Base-by-base conservation (phyloP, 1,140 invertebrate species). In the Saxidomus purpurata region DNA sequence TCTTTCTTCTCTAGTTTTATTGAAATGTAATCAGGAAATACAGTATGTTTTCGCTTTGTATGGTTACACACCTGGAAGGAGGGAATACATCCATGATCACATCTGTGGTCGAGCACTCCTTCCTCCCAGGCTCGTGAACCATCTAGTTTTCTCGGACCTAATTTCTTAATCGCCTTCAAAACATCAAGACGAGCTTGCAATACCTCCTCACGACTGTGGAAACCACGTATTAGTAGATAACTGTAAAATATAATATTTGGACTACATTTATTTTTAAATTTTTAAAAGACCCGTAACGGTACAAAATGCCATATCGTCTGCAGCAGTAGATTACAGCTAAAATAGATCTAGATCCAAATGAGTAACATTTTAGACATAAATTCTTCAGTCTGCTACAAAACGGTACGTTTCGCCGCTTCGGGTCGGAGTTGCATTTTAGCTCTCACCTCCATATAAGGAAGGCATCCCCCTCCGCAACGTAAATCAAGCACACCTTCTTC, bases 11-110 rank as follows among this genome's bases (percentile, higher is more conserved):
- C n/a, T n/a, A n/a, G n/a, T n/a, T n/a, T n/a, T n/a, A n/a, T n/a
- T n/a, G n/a, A n/a, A n/a, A n/a, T n/a, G n/a, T n/a, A n/a, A n/a
- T n/a, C n/a, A n/a, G n/a, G n/a, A n/a, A n/a, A n/a, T n/a, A n/a
- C n/a, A n/a, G n/a, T n/a, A n/a, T n/a, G n/a, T n/a, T n/a, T n/a
- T n/a, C n/a, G n/a, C n/a, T n/a, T n/a, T n/a, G n/a, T n/a, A n/a
- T 47, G 31, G 25, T 19, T 79, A 49, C 59, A 15, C 86, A 93
- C 94, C 93, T 95, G 93, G 92, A 94, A 93, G 38, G 92, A 92
- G 0, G 94, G 94, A 17, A 95, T 83, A 90, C 94, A 95, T 9
- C 93, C 94, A 69, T 90, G 67, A 69, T 93, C 94, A 92, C 94
- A 95, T 22, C 93, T 90, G 17, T 86, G 34, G 76, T 92, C 89